These are phyloP conservation scores for Pseudanteris insignis DNA, from an alignment of 2,888 invertebrate species.

Conservation along the genomic window DNA sequence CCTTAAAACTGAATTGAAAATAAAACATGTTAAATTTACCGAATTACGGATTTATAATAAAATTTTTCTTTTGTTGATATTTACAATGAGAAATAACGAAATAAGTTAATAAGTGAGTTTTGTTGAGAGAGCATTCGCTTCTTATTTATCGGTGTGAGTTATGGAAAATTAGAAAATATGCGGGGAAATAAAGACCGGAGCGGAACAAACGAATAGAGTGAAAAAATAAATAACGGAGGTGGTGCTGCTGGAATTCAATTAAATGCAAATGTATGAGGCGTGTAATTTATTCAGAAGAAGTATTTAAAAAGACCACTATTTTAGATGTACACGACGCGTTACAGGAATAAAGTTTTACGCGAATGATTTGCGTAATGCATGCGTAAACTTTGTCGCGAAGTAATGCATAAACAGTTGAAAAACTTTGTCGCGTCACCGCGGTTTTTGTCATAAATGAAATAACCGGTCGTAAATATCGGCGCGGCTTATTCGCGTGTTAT, in stretches of 20 bases:
- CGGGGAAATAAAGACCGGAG: background rate
- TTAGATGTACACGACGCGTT: constrained; percentile 25
- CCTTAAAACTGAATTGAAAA: too few species aligned
- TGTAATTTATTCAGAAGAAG: constrained; percentile 37
- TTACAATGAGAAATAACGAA: too few species aligned
- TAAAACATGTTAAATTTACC: too few species aligned
- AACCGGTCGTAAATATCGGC: constrained; percentile 22
- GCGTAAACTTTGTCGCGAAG: constrained; percentile 34
- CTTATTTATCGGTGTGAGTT: too few species aligned
- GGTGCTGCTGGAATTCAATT: constrained; percentile 32
- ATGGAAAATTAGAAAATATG: constrained; percentile 16
- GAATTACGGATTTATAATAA: too few species aligned
- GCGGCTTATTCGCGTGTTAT: constrained; percentile 11
- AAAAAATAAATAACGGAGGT: constrained; percentile 11
- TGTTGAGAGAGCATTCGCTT: too few species aligned
- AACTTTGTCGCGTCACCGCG: constrained; percentile 14
- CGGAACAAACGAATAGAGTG: background rate
- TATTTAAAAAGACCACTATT: constrained; percentile 36
- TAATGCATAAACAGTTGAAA: constrained; percentile 31
- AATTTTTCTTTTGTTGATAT: too few species aligned
- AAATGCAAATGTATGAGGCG: constrained; percentile 36
- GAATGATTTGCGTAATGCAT: constrained; percentile 31
- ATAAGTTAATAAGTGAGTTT: too few species aligned
- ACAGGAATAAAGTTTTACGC: constrained; percentile 26
- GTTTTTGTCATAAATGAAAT: constrained; percentile 31